A percentile compares a stretch with the other conserved stretches of the same genome.
Conservation (phyloP, 1,140 invertebrate genomes). For the Oppia nitens region DNA sequence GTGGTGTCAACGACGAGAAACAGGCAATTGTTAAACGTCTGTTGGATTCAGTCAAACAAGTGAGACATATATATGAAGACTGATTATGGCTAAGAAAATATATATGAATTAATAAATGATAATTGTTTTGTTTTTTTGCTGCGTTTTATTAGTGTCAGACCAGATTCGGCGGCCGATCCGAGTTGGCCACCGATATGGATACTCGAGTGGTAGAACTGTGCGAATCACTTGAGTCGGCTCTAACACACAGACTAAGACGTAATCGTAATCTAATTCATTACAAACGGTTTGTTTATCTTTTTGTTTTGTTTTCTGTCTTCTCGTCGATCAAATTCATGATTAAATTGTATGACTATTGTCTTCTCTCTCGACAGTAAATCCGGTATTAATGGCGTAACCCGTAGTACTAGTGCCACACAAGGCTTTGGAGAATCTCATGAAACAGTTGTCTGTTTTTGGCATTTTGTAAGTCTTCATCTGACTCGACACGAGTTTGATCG, state of each 20-base stretch:
- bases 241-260: conserved; percentile 2
- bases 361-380: background rate
- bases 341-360: background rate
- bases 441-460: conserved; percentile 29
- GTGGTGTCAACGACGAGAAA: background rate
- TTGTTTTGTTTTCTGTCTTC: conserved; percentile 9
- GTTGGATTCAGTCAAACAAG: background rate
- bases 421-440: background rate
- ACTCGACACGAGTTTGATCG: conserved; percentile 72
- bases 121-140: conserved; percentile 8
- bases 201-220: conserved; percentile 23
- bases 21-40: background rate
- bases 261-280: conserved; percentile 1
- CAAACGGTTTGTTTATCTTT: background rate
- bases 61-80: background rate
- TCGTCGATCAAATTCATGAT: background rate
- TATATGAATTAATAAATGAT: too few species aligned
- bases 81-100: too few species aligned
- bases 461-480: conserved; percentile 37
- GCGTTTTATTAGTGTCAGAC: conserved; percentile 31
- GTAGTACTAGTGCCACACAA: background rate
- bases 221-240: background rate
- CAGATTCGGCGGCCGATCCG: conserved; percentile 61
- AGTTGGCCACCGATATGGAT: conserved; percentile 71
- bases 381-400: background rate